Evolutionary conservation across 2,888 invertebrate genomes (phyloP).

Genomic region (Volucella bombylans): DNA sequence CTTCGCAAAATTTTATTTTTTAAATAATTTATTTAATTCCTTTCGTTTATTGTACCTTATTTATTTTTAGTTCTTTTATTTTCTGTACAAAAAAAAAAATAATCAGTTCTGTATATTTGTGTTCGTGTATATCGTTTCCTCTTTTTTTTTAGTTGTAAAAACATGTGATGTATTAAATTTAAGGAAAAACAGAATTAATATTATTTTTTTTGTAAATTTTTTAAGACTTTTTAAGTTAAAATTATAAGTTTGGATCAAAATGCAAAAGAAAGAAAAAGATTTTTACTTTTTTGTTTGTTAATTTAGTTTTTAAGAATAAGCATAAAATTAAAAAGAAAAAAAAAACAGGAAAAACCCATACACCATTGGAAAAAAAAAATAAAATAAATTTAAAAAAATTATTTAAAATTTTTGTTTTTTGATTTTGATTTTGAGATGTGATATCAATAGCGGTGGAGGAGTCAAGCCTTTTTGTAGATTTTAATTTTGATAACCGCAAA

Average conservation of each 20-base stretch:
- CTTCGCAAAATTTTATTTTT: constrained; percentile 22
- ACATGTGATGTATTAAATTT: constrained; percentile 71
- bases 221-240: constrained; percentile 71
- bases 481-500: too few relatives aligned
- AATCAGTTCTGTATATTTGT: too few relatives aligned
- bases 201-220: constrained; percentile 19
- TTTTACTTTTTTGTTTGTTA: constrained; percentile 61
- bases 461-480: too few relatives aligned
- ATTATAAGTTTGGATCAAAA: constrained; percentile 53
- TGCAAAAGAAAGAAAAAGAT: not conserved
- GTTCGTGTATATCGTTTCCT: constrained; percentile 24
- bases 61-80: constrained; percentile 44
- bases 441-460: not conserved
- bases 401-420: constrained; percentile 4
- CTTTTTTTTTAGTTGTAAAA: constrained; percentile 62
- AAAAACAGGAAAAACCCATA: constrained; percentile 24
- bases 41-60: constrained; percentile 52
- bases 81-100: not conserved
- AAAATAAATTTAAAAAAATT: constrained; percentile 13
- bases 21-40: not conserved
- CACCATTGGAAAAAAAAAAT: constrained; percentile 35
- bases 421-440: not conserved
- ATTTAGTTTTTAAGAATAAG: constrained; percentile 62
- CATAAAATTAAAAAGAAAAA: constrained; percentile 16
- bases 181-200: constrained; percentile 36